Base-by-base conservation (phyloP, 2,797 vertebrate genomes). In the Emys orbicularis region DNA sequence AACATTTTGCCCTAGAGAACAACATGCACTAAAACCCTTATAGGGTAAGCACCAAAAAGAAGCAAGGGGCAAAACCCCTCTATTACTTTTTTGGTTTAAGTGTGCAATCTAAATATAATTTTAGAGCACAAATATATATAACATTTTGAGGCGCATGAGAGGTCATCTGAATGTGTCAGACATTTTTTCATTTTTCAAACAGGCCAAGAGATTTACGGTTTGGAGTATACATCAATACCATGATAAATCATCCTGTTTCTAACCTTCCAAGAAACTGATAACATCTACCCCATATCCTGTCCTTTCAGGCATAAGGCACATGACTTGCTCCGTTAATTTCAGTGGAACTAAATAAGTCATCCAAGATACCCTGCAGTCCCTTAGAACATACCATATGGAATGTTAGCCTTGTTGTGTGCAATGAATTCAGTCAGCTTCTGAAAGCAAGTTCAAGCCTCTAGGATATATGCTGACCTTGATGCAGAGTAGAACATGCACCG, bases 311-410 rank as follows among this genome's bases (percentile, higher is more conserved):
- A 85, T n/a, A 74, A 90, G 90, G 77, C 77, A 27, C 56, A 83
- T 68, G 87, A 79, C 86, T 86, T 76, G 27, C 90, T 93, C 88
- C 52, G 80, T 86, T 92, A 89, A 80, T 80, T 54, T 57, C 86
- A 83, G 74, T 79, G 92, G 94, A 90, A 96, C 79, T 61, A 86
- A 95, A 95, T 25, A 37, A 77, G 87, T 57, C 86, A 79, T 29
- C 37, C 41, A 31, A 79, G 56, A 83, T 80, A 44, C 41, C 31
- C 81, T 92, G 89, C 86, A 79, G 88, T 83, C 76, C 77, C 37
- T 68, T 84, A 44, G 89, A 93, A 57, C 37, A 85, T 84, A 81
- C 52, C 4, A 53, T 91, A 47, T 50, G 82, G 94, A 97, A 84
- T 56, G 53, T 1, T 76, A 92, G 89, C 84, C 87, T n/a, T 59